These are phyloP conservation scores for Zaprionus capensis DNA, from an alignment of 1,140 invertebrate species.

Conservation along the genomic window DNA sequence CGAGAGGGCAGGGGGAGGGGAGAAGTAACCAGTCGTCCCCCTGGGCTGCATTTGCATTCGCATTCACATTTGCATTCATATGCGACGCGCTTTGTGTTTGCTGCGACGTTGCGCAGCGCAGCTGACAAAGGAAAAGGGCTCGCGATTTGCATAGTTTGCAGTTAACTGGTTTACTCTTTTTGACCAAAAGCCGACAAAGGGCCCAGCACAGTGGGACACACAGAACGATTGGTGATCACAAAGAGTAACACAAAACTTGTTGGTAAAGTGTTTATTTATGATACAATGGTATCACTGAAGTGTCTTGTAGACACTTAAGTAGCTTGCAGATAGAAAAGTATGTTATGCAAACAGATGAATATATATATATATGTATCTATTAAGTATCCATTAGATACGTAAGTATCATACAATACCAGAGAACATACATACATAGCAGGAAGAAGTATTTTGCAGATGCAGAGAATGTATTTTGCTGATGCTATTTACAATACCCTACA, in stretches of 20 bases:
- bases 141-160: conserved; percentile 43
- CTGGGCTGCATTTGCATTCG: conserved; percentile 9
- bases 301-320: background rate
- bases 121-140: conserved; percentile 35
- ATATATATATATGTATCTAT: background rate
- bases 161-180: conserved; percentile 26
- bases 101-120: background rate
- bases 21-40: background rate
- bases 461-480: background rate
- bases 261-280: background rate
- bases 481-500: too few relatives aligned
- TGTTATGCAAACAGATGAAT: background rate
- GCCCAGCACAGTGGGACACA: conserved; percentile 8
- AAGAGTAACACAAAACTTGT: background rate
- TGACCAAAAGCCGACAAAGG: conserved; percentile 21
- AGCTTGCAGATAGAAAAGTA: background rate
- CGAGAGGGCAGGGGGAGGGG: too few relatives aligned
- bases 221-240: background rate
- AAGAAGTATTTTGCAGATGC: background rate
- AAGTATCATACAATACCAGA: background rate
- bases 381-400: background rate
- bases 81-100: background rate
- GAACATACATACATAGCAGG: too few relatives aligned
- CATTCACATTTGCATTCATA: conserved; percentile 21
- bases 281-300: background rate